Evolutionary conservation across 1,140 invertebrate species (phyloP).

Genomic region (Neotoxoptera formosana): DNA sequence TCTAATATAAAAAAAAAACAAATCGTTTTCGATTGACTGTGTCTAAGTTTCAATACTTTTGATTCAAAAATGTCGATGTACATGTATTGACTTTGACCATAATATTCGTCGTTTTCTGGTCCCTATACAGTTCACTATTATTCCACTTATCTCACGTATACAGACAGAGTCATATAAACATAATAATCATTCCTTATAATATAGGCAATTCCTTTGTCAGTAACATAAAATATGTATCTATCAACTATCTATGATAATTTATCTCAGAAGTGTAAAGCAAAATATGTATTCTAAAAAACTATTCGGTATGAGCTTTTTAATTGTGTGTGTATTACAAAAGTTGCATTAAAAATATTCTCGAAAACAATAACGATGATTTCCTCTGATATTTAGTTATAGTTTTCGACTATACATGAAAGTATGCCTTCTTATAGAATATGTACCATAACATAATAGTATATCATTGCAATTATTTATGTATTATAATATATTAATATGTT

Average conservation of each 20-base stretch:
- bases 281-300: not conserved
- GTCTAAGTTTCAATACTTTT: not conserved
- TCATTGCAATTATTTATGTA: no score
- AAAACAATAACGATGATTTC: not conserved
- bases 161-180: not conserved
- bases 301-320: not conserved
- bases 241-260: not conserved
- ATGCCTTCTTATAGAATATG: not conserved
- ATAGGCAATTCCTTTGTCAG: not conserved
- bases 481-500: no score
- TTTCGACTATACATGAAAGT: not conserved
- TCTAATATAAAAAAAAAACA: not conserved
- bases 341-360: not conserved
- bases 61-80: not conserved
- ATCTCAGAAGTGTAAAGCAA: not conserved
- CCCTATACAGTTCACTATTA: no score
- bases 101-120: not conserved
- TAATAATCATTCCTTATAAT: not conserved
- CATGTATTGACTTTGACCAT: not conserved
- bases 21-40: not conserved
- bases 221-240: not conserved
- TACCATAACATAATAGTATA: not conserved
- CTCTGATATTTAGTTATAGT: not conserved
- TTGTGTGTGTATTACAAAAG: not conserved
- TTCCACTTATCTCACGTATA: no score